Conservation (phyloP, 2,797 vertebrate genomes). For the Malurus leucopterus region DNA sequence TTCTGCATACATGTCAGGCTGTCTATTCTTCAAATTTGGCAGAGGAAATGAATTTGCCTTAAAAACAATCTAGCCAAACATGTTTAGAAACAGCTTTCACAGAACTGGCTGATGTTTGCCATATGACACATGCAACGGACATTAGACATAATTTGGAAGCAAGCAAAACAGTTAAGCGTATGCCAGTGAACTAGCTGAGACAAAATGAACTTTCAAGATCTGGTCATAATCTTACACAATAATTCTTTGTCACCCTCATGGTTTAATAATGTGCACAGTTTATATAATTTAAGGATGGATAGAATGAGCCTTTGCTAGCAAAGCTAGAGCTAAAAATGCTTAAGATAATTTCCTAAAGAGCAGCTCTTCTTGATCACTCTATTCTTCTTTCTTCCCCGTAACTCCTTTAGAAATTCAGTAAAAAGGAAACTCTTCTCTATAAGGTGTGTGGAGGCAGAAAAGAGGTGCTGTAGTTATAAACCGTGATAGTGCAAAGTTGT, state of each 20-base stretch:
- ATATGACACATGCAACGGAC: constrained; percentile 16
- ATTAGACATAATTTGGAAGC: constrained; percentile 11
- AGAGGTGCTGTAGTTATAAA: background rate
- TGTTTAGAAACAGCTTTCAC: constrained; percentile 18
- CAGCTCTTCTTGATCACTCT: background rate
- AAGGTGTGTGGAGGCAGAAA: background rate
- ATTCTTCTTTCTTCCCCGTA: background rate
- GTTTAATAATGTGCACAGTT: background rate
- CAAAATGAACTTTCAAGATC: constrained; percentile 10
- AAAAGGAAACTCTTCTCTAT: background rate
- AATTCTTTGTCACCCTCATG: background rate
- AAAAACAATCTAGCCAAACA: background rate
- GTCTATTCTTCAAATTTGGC: constrained; percentile 40
- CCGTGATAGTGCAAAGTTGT: background rate
- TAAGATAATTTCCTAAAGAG: background rate
- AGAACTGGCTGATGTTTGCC: constrained; percentile 38
- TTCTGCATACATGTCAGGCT: constrained; percentile 24
- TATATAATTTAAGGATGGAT: background rate
- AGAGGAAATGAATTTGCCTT: constrained; percentile 4
- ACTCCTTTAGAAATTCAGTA: background rate
- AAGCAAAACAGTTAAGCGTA: background rate
- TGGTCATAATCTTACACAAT: background rate
- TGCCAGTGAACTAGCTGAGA: background rate
- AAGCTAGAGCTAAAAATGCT: background rate
- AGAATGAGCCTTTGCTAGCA: background rate